Conservation (phyloP, 2,797 vertebrate species). For the Echiichthys vipera region DNA sequence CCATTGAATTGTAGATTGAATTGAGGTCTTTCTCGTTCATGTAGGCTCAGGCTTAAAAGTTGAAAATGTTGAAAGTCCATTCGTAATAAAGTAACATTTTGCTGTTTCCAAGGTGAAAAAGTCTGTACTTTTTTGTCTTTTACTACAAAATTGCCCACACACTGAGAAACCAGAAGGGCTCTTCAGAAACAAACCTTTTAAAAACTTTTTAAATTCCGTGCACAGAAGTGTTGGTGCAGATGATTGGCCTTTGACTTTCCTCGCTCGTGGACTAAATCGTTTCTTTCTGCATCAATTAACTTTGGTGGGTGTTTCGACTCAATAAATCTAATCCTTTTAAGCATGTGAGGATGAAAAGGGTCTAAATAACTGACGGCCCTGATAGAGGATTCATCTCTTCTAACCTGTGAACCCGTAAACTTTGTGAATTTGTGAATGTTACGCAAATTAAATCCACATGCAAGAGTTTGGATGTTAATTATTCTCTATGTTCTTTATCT, state of each 20-base stretch:
- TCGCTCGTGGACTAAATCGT: not conserved
- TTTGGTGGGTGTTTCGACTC: not conserved
- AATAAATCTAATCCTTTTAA: not conserved
- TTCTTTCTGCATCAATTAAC: not conserved
- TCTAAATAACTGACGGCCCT: not conserved
- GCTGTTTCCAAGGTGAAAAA: conserved; percentile 17
- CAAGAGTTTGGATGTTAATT: not conserved
- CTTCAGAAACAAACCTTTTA: not conserved
- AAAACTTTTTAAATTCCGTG: not conserved
- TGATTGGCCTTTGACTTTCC: not conserved
- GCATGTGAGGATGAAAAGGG: not conserved
- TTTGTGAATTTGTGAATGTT: too few relatives aligned
- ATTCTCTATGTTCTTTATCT: not conserved
- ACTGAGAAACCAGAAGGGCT: not conserved
- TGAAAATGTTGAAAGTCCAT: not conserved
- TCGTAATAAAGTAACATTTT: not conserved
- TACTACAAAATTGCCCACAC: not conserved
- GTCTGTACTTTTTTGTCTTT: not conserved
- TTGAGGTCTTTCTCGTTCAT: too few relatives aligned
- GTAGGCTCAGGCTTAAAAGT: too few relatives aligned
- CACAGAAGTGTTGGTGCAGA: not conserved
- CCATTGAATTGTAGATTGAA: too few relatives aligned
- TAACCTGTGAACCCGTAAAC: not conserved
- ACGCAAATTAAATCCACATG: not conserved
- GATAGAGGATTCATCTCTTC: not conserved